These are phyloP conservation scores for Tachysurus fulvidraco DNA, from an alignment of 2,113 vertebrate species.

Conservation along the genomic window DNA sequence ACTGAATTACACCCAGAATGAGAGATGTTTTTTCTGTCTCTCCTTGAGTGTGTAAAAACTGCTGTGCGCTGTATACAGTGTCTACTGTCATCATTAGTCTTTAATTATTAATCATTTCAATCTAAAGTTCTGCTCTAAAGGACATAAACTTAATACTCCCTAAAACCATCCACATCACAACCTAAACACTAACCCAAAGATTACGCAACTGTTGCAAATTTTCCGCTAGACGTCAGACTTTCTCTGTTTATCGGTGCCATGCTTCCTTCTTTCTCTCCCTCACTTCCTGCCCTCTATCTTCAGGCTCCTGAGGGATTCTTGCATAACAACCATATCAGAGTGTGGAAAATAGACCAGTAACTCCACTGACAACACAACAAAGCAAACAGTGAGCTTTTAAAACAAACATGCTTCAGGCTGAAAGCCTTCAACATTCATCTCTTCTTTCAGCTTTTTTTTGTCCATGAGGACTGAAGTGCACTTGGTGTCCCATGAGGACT, in stretches of 20 bases:
- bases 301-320: slow-evolving; percentile 23
- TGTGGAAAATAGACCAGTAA: neutral
- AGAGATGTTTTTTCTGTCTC: neutral
- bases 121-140: neutral
- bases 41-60: no score
- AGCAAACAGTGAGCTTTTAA: neutral
- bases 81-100: neutral
- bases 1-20: neutral
- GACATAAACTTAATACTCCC: neutral
- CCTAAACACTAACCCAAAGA: neutral
- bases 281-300: neutral
- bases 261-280: neutral
- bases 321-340: slow-evolving; percentile 14
- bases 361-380: slow-evolving; percentile 5
- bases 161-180: neutral
- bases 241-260: neutral
- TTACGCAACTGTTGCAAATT: neutral
- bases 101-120: neutral
- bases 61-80: no score
- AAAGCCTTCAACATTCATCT: neutral
- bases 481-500: neutral
- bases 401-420: neutral
- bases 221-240: neutral
- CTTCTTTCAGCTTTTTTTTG: neutral
- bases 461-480: neutral